phyloP scores from a whole-genome alignment of 2,113 vertebrate species.

The Rhinolophus ferrumequinum region DNA sequence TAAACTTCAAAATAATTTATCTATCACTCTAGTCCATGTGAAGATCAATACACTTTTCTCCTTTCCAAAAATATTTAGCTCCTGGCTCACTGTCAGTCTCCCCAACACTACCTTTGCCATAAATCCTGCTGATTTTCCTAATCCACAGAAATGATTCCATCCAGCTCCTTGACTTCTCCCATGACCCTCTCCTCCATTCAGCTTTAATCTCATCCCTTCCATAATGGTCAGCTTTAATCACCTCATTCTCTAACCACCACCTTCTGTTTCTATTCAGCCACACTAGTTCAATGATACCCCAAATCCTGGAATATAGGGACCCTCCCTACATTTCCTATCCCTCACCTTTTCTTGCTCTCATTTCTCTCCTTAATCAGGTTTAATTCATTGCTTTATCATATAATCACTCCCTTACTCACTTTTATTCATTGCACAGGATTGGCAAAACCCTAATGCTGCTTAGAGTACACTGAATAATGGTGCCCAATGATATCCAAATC shows the following conservation, averaged over 20 bases:
- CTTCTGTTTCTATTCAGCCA: background rate
- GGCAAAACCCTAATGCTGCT: background rate
- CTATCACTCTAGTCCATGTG: background rate
- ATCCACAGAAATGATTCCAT: background rate
- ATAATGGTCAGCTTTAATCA: background rate
- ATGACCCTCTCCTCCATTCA: background rate
- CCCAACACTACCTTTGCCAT: background rate
- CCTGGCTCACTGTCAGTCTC: background rate
- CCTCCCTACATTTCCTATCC: background rate
- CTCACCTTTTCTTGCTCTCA: background rate
- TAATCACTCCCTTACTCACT: background rate
- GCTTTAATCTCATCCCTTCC: background rate
- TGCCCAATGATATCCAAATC: background rate
- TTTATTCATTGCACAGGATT: background rate
- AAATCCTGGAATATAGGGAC: background rate
- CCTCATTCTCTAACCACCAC: background rate
- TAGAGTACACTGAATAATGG: background rate
- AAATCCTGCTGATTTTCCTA: background rate
- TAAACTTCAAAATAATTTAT: constrained; percentile 23
- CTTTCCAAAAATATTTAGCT: background rate
- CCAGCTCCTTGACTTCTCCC: background rate
- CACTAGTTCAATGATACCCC: background rate
- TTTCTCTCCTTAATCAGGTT: background rate
- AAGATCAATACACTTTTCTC: background rate
- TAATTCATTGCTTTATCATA: background rate